phyloP scores from a whole-genome alignment of 1,140 invertebrate species.

The Euschistus heros region DNA sequence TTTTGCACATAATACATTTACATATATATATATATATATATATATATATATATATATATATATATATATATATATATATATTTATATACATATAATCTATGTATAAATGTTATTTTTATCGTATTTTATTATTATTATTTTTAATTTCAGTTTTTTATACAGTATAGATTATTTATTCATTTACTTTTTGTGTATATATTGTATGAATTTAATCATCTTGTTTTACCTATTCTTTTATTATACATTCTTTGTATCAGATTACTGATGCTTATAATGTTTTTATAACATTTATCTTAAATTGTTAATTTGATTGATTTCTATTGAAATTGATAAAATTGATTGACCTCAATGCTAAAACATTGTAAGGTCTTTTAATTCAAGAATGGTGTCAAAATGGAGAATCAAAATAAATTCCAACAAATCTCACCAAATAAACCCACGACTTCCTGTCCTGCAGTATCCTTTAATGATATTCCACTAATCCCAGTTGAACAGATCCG shows the following conservation, averaged over 20 bases:
- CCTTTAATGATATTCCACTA: too few relatives aligned
- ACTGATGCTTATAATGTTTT: neutral
- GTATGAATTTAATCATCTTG: neutral
- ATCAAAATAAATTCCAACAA: too few relatives aligned
- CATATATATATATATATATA: conserved; percentile 3
- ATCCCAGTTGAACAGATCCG: too few relatives aligned
- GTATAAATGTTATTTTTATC: neutral
- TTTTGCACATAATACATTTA: too few relatives aligned
- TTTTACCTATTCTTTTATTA: neutral
- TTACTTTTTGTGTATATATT: neutral
- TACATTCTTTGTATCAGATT: neutral
- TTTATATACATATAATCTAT: neutral
- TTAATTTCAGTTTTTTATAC: neutral
- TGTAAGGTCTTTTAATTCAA: too few relatives aligned
- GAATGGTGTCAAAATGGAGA: too few relatives aligned
- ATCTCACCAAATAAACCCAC: too few relatives aligned
- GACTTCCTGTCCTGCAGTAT: too few relatives aligned
- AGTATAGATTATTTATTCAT: neutral
- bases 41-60: neutral
- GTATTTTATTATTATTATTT: neutral
- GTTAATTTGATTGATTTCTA: neutral
- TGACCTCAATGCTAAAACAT: too few relatives aligned
- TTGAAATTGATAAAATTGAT: too few relatives aligned
- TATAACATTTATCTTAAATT: neutral
- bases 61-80: conserved; percentile 17